A percentile compares a stretch with the other conserved stretches of the same genome.
These are phyloP conservation scores for Microplitis mediator DNA, from an alignment of 1,140 invertebrate species.

Conservation along the genomic window DNA sequence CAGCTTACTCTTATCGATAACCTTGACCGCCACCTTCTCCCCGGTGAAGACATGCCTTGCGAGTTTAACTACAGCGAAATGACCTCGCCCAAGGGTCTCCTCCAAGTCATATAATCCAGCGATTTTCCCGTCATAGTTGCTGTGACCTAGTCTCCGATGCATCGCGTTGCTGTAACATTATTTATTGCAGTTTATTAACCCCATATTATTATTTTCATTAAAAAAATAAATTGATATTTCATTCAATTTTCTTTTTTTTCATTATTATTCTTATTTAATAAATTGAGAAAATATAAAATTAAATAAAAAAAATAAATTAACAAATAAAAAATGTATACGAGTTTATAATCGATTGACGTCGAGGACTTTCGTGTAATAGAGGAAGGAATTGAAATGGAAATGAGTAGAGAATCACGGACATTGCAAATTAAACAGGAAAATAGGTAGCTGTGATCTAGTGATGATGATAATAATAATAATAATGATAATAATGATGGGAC, in stretches of 20 bases:
- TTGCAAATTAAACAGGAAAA: neutral
- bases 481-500: neutral
- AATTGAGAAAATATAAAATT: neutral
- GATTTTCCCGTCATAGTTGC: conserved; percentile 85
- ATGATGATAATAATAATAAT: no score
- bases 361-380: neutral
- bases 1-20: conserved; percentile 98
- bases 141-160: conserved; percentile 34
- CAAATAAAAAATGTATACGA: neutral
- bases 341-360: neutral
- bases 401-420: neutral
- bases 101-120: conserved; percentile 96
- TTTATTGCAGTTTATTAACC: conserved; percentile 4
- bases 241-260: no score
- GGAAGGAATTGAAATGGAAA: neutral
- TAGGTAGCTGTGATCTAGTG: neutral
- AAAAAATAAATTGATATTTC: neutral
- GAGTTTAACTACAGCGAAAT: conserved; percentile 99
- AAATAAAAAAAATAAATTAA: neutral
- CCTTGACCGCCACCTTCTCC: conserved; percentile 95
- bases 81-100: conserved; percentile 90
- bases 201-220: neutral
- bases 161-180: conserved; percentile 25
- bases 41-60: conserved; percentile 98
- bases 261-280: no score